phyloP scores from a whole-genome alignment of 2,113 vertebrate genomes.

The Pipa parva region DNA sequence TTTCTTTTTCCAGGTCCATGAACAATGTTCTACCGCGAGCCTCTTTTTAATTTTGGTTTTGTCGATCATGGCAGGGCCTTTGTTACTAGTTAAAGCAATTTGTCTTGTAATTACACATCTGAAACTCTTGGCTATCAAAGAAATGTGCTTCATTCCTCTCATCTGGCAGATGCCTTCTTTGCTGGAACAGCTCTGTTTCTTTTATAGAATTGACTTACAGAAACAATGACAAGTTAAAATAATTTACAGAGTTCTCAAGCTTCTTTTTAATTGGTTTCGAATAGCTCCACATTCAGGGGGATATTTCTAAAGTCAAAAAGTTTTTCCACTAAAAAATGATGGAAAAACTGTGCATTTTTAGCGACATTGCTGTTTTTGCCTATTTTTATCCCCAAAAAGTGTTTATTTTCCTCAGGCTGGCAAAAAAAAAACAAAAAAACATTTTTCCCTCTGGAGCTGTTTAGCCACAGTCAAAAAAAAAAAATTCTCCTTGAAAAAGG shows the following conservation, averaged over 20 bases:
- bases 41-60: not conserved
- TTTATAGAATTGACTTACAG: not conserved
- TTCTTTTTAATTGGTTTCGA: not conserved
- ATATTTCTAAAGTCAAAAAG: no score
- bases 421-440: no score
- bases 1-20: not conserved
- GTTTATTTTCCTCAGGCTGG: no score
- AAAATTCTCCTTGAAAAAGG: no score
- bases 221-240: not conserved
- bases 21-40: not conserved
- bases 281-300: not conserved
- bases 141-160: not conserved
- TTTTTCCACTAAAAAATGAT: no score
- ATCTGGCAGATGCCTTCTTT: not conserved
- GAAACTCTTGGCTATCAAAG: not conserved
- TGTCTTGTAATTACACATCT: not conserved
- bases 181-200: not conserved
- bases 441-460: no score
- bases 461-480: no score
- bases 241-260: not conserved
- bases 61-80: not conserved
- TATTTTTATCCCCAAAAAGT: no score
- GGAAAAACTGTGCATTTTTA: no score
- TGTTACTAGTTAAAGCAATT: not conserved
- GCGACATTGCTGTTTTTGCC: no score